Base-by-base conservation (phyloP, 1,140 invertebrate genomes). In the Drosophila sp. region DNA sequence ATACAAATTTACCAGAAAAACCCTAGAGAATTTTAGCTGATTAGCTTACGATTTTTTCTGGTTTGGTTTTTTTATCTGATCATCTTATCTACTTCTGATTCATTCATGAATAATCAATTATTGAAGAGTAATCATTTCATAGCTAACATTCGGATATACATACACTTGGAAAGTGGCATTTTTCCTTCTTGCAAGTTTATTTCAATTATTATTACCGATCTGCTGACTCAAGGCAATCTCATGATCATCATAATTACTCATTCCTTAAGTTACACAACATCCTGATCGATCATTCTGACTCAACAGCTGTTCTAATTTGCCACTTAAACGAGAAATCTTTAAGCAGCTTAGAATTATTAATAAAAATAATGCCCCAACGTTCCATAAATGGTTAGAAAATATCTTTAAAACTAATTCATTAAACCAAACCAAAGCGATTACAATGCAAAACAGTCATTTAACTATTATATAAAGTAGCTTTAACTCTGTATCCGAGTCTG, bases 221-320 rank as follows among this genome's bases (percentile, higher is more conserved):
- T 58, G 32, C 30, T 58, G 57, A 60, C 57, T 60, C 57, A 38
- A 38, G 10, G 32, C 10, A 3, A 17, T 25, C 27, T 27, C 11
- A 17, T n/a, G 10, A 61, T 47, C 50, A 32, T 40, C 40, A 67
- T 66, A 1, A 6, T 30, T 35, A n/a, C 50, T 63, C 58, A 63
- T 58, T 60, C 33, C 33, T 23, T 38, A 17, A 11, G 11, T 76
- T 60, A 69, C 10, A 76, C 55, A 76, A 55, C 33, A 40, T 30
- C 47, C 50, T 61, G 63, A 69, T 35, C 30, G 57, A 77, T 71
- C 67, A 64, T 50, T 47, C 44, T 47, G 17, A 47, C 57, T 77
- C 62, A 71, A 77, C 30, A 65, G 63, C 73, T 62, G 74, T 61
- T 71, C 74, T 66, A 71, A 77, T 77, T 71, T 77, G 50, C 74